Evolutionary conservation across 2,888 invertebrate genomes (phyloP).

Genomic region (Scaeva pyrastri): DNA sequence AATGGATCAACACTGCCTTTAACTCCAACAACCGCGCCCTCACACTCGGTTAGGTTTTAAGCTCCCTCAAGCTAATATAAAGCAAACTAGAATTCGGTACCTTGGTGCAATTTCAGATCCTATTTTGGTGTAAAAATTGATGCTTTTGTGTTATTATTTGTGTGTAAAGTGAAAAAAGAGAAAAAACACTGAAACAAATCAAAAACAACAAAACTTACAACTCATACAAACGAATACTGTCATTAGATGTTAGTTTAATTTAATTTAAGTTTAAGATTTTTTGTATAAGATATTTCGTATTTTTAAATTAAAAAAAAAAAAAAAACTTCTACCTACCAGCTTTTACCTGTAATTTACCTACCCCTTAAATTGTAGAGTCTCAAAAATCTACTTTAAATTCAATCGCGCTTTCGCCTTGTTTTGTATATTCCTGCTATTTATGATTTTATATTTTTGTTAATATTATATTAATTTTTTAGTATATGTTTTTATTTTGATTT

Average conservation of each 20-base stretch:
- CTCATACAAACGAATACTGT: conserved; percentile 73
- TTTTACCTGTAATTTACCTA: conserved; percentile 60
- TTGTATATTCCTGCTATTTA: conserved; percentile 55
- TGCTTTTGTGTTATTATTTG: conserved; percentile 41
- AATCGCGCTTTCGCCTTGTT: conserved; percentile 38
- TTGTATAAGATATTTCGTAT: conserved; percentile 60
- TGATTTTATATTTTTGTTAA: conserved; percentile 60
- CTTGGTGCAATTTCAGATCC: conserved; percentile 75
- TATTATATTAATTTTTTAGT: conserved; percentile 44
- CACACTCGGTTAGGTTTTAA: conserved; percentile 52
- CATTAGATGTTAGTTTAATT: conserved; percentile 73
- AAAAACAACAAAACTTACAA: conserved; percentile 39
- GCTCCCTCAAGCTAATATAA: conserved; percentile 25
- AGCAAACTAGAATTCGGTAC: conserved; percentile 53
- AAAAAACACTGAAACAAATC: conserved; percentile 53
- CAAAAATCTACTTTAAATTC: conserved; percentile 39
- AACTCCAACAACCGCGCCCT: conserved; percentile 77
- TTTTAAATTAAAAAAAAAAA: conserved; percentile 62
- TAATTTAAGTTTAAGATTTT: conserved; percentile 67
- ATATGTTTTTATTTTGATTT: conserved; percentile 53
- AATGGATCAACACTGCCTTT: conserved; percentile 84
- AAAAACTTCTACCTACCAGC: conserved; percentile 49
- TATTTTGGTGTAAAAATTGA: conserved; percentile 71
- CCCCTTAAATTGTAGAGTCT: conserved; percentile 49
- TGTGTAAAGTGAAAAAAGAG: conserved; percentile 41